Evolutionary conservation across 1,140 invertebrate genomes (phyloP), one percentile per base, ranked within the genome.

Genomic region (Calliopsis andreniformis): DNA sequence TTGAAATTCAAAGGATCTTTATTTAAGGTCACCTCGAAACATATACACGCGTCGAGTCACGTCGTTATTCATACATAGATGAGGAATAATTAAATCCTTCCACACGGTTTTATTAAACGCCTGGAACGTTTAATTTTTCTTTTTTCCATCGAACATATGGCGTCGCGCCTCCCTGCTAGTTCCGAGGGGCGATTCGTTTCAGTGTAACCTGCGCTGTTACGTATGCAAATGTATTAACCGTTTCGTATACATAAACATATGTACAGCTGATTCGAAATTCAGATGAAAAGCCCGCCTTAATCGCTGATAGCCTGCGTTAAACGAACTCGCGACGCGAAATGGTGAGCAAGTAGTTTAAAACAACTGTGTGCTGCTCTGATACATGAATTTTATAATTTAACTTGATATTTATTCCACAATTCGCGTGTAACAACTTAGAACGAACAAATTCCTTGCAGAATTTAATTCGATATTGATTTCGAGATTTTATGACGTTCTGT

Each of bases 191-290:
- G 45, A 61, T 42, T 42, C 35, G 25, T 62, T 23, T n/a, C 56
- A 32, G 3, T 71, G 58, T 71, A 71, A 63, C 45, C 45, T 35
- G 45, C 28, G 39, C 61, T 61, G 69, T 71, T 71, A 63, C 69
- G 32, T 71, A 71, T 71, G 69, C 58, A 71, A 71, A 71, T 63
- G 69, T 51, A 62, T 49, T 42, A 23, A 45, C 58, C 69, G 69
- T 62, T 30, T 32, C 56, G 45, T 51, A 71, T 35, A 71, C 45
- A 61, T 69, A 69, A 69, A 69, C 49, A 39, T 25, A 20, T 39
- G 32, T 14, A 49, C 45, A 16, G 56, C 32, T 63, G 58, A 63
- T 71, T 16, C 69, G 69, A 62, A 63, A 62, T 59, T 72, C 45
- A 53, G 20, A 69, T 64, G 43, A 47, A 64, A 64, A 30, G 43